Percentiles rank a stretch among this genome's conserved stretches.
Conservation (phyloP, 2,113 vertebrate genomes). For the Halcyon senegalensis region DNA sequence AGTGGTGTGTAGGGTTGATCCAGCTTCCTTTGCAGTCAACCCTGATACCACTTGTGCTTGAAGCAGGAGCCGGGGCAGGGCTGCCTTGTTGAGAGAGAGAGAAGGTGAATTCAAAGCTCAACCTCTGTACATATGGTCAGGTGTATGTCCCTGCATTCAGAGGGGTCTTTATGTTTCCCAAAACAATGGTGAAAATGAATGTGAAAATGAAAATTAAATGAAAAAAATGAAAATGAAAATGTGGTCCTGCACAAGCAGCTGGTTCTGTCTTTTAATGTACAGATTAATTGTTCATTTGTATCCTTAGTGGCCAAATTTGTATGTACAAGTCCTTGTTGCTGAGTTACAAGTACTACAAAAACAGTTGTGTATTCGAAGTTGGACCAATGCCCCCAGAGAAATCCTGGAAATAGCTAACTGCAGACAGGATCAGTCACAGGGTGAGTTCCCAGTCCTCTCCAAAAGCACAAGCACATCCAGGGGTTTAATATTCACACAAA, state of each 20-base stretch:
- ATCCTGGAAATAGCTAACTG: background rate
- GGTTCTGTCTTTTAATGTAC: background rate
- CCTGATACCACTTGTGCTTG: background rate
- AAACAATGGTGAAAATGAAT: background rate
- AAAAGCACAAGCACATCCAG: background rate
- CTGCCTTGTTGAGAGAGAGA: background rate
- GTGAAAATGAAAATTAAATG: too few relatives aligned
- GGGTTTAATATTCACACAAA: background rate
- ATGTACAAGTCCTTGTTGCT: background rate
- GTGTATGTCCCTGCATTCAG: background rate
- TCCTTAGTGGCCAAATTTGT: background rate
- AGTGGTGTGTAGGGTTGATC: fast-evolving
- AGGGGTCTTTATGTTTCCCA: fast-evolving
- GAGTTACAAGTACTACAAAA: background rate
- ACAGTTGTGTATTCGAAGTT: background rate
- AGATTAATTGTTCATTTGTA: background rate
- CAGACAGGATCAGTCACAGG: background rate
- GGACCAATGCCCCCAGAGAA: background rate
- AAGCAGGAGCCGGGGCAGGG: background rate
- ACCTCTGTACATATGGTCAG: background rate
- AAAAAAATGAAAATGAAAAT: background rate
- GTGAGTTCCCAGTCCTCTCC: background rate
- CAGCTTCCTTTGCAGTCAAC: background rate
- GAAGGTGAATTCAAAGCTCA: fast-evolving
- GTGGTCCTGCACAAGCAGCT: background rate